Base-by-base conservation (phyloP, 2,113 vertebrate genomes). In the Cisticola juncidis region DNA sequence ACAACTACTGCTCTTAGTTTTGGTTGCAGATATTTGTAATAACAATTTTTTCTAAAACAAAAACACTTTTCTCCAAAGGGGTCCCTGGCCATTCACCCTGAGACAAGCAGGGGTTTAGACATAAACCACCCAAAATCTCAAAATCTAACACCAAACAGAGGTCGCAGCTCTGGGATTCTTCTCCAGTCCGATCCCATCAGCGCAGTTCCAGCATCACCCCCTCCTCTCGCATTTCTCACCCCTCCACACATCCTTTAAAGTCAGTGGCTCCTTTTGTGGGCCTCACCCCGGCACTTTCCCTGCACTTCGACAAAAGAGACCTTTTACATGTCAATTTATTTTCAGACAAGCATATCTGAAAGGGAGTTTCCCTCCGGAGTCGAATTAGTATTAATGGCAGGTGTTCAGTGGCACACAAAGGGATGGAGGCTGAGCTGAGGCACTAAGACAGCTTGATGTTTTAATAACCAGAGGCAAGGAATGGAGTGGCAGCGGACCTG, bases 311-410 rank as follows among this genome's bases (percentile, higher is more conserved):
- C 93, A 95, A 96, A 96, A 82, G 95, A 57, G 95, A 96, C 90
- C 93, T 96, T 95, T 97, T 96, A 95, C 93, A 93, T 81, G 94
- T 96, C 94, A 95, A 96, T 96, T 96, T 95, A 96, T 97, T 94
- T 96, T 70, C 96, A 96, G 96, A 96, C 95, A 96, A 93, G 94
- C 96, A 96, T 97, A 95, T 95, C 93, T 94, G 94, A 95, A 90
- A 96, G 92, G 94, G 92, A 90, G 85, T 95, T 95, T 87, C 93
- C 88, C 95, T 91, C 79, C 76, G 3, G 93, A 97, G 93, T 6
- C 19, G 90, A 93, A 94, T 94, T 92, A 95, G 90, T 85, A 61
- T 73, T 94, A 95, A 95, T 95, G 94, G 95, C 93, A 95, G 94
- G 94, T 96, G 94, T 83, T 95, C 81, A 33, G 74, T 18, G 74